phyloP scores from a whole-genome alignment of 1,140 invertebrate genomes.

The Platyura marginata region DNA sequence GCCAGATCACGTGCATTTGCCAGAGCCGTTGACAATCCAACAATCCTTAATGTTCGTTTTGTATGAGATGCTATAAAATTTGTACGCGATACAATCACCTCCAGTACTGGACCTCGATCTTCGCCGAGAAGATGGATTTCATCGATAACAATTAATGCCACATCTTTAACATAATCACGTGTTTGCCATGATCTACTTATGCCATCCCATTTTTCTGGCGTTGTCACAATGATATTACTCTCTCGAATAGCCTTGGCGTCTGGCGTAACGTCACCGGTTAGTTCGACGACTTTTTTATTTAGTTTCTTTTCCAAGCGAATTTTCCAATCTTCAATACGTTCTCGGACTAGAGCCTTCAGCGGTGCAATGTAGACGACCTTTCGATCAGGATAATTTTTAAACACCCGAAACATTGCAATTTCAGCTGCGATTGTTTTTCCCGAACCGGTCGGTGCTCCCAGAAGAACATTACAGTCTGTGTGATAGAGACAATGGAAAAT shows the following conservation, averaged over 20 bases:
- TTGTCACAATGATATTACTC: constrained; percentile 91
- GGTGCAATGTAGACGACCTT: constrained; percentile 99
- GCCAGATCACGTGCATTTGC: constrained; percentile 95
- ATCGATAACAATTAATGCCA: constrained; percentile 90
- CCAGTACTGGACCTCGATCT: constrained; percentile 67
- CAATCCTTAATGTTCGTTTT: constrained; percentile 54
- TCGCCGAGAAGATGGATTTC: constrained; percentile 95
- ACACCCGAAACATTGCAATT: constrained; percentile 89
- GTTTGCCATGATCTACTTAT: constrained; percentile 96
- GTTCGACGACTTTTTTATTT: constrained; percentile 77
- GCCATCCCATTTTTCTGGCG: constrained; percentile 99
- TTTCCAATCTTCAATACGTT: constrained; percentile 94
- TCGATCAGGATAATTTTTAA: constrained; percentile 59
- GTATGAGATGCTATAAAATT: constrained; percentile 88
- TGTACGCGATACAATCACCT: constrained; percentile 70
- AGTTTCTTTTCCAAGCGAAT: constrained; percentile 62
- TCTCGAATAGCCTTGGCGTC: constrained; percentile 68
- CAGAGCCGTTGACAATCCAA: constrained; percentile 92
- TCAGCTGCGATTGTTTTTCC: constrained; percentile 98
- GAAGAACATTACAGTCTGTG: constrained; percentile 81
- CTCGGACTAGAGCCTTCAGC: constrained; percentile 90
- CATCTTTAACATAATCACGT: constrained; percentile 81
- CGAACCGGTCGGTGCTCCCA: constrained; percentile 96
- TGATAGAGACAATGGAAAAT: constrained; percentile 94
- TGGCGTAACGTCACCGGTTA: constrained; percentile 93